These are phyloP conservation scores for Scortum barcoo DNA, from an alignment of 2,113 vertebrate genomes.

Conservation along the genomic window DNA sequence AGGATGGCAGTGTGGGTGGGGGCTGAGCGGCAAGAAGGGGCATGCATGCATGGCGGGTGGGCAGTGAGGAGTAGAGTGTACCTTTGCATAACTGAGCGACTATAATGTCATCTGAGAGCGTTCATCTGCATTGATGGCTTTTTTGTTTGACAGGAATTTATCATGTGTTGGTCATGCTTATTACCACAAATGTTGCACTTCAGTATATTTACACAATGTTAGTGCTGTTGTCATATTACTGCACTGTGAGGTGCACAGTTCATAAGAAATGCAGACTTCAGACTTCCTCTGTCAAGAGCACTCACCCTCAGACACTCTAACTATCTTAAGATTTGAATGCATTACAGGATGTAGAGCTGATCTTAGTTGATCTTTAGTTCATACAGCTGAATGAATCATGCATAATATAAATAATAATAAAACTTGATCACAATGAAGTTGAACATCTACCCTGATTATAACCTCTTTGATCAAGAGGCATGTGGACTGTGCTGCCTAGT, in stretches of 20 bases:
- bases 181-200: neutral
- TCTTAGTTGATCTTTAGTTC: neutral
- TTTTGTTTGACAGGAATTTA: conserved; percentile 6
- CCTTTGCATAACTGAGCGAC: conserved; percentile 45
- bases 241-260: neutral
- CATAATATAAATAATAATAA: conserved; percentile 5
- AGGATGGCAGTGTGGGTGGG: conserved; percentile 36
- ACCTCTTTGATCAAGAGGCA: too few relatives aligned
- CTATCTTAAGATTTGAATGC: neutral
- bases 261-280: neutral
- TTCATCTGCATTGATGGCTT: conserved; percentile 17
- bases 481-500: neutral
- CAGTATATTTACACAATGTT: neutral
- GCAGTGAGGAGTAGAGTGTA: conserved; percentile 29
- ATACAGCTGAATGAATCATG: conserved; percentile 7
- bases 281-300: neutral
- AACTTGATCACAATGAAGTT: neutral
- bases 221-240: neutral
- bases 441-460: conserved; percentile 25
- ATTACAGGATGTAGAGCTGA: neutral
- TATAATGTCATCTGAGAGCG: conserved; percentile 27
- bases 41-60: conserved; percentile 48
- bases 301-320: neutral
- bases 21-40: conserved; percentile 44
- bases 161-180: neutral